phyloP scores from a whole-genome alignment of 2,888 invertebrate genomes.

The Ypsolopha scabrella region DNA sequence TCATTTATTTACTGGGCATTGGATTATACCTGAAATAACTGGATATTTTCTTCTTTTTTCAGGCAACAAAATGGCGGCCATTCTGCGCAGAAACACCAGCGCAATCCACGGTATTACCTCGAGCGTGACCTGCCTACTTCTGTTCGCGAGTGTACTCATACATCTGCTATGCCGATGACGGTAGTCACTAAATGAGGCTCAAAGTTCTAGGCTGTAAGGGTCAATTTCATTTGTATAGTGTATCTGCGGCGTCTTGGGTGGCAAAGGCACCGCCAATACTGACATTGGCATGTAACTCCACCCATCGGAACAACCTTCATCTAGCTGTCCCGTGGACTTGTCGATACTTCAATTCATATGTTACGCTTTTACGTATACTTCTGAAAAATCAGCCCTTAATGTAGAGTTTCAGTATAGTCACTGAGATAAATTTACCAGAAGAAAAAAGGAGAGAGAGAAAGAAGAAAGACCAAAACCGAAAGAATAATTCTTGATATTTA shows the following conservation, averaged over 20 bases:
- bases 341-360: too few species aligned
- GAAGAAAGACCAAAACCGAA: too few species aligned
- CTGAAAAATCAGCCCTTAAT: too few species aligned
- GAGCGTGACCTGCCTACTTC: conserved; percentile 48
- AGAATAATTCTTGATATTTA: too few species aligned
- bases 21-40: too few species aligned
- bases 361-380: too few species aligned
- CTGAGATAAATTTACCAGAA: too few species aligned
- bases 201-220: background rate
- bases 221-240: background rate
- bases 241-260: background rate
- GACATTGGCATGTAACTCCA: background rate
- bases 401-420: too few species aligned
- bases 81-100: conserved; percentile 59
- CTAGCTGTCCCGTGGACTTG: too few species aligned
- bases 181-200: conserved; percentile 13
- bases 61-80: conserved; percentile 67
- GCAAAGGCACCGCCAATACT: background rate
- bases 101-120: conserved; percentile 61
- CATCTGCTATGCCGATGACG: conserved; percentile 63
- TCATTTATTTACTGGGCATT: too few species aligned
- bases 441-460: too few species aligned
- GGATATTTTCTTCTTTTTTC: conserved; percentile 7
- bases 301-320: too few species aligned
- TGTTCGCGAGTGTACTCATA: conserved; percentile 43